Percentiles rank a stretch among this genome's conserved stretches.
These are phyloP conservation scores for Anas platyrhynchos DNA, from an alignment of 2,113 vertebrate species.

Conservation along the genomic window DNA sequence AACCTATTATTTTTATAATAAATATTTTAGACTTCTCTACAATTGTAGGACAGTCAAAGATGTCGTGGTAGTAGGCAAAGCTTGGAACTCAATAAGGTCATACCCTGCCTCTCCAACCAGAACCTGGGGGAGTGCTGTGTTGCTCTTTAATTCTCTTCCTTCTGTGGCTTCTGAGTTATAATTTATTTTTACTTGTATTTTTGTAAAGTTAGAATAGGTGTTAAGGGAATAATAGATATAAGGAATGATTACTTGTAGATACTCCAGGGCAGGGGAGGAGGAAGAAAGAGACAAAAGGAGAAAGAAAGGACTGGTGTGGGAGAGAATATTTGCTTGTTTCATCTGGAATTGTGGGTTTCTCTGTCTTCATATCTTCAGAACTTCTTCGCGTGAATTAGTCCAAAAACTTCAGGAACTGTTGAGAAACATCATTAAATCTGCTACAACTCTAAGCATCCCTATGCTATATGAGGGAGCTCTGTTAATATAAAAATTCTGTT, in stretches of 20 bases:
- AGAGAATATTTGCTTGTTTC: slow-evolving; percentile 41
- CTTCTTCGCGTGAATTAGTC: background rate
- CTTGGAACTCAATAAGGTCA: background rate
- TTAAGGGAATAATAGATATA: slow-evolving; percentile 11
- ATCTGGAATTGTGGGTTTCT: slow-evolving; percentile 3
- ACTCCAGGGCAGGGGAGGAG: background rate
- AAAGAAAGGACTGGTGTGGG: background rate
- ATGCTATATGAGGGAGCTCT: background rate
- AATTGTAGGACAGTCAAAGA: background rate
- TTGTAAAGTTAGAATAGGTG: background rate
- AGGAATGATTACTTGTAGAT: background rate
- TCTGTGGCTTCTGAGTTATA: background rate
- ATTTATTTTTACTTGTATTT: slow-evolving; percentile 5
- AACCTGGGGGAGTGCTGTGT: background rate
- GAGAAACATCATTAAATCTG: background rate
- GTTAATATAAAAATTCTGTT: background rate
- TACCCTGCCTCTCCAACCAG: background rate
- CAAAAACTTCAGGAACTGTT: background rate
- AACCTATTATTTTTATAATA: background rate
- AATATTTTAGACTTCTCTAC: background rate
- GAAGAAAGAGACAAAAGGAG: background rate
- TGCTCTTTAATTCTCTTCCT: background rate
- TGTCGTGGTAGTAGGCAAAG: background rate
- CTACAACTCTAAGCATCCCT: background rate
- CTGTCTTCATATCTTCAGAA: background rate